phyloP scores from a whole-genome alignment of 2,888 invertebrate genomes.

The Rapana venosa region DNA sequence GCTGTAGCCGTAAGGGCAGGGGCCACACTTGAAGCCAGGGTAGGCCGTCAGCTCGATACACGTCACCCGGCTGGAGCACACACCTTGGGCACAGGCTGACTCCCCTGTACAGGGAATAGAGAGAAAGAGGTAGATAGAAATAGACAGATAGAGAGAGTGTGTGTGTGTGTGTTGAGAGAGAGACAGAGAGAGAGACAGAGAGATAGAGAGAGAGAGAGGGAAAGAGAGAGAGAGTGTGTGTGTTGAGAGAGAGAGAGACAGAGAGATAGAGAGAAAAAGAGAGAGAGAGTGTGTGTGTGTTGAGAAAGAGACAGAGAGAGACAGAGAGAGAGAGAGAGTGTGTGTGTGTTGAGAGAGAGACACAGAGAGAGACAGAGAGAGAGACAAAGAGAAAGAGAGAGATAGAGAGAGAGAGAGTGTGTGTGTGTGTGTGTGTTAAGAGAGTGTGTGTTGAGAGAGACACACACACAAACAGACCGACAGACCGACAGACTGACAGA shows the following conservation, averaged over 20 bases:
- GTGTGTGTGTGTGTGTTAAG: too few species aligned
- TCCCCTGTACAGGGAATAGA: slow-evolving; percentile 44
- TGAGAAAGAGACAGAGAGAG: neutral
- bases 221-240: neutral
- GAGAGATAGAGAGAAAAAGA: slow-evolving; percentile 13
- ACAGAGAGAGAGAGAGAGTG: neutral
- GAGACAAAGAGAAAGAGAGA: neutral
- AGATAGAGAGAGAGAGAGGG: neutral
- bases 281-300: neutral
- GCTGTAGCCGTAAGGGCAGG: slow-evolving; percentile 56
- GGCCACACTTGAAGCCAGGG: slow-evolving; percentile 58
- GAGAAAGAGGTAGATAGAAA: neutral
- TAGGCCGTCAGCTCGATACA: slow-evolving; percentile 54
- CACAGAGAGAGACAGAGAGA: neutral
- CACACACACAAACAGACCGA: too few species aligned
- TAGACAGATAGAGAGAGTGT: neutral
- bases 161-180: neutral
- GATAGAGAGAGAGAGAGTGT: too few species aligned
- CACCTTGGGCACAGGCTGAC: slow-evolving; percentile 50
- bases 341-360: neutral
- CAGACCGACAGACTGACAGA: too few species aligned
- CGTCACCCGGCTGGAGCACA: slow-evolving; percentile 52
- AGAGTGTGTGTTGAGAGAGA: too few species aligned
- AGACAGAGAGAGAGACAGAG: slow-evolving; percentile 3
- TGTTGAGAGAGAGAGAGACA: neutral